These are phyloP conservation scores for Tachysurus vachellii DNA, from an alignment of 2,113 vertebrate genomes.

Conservation along the genomic window DNA sequence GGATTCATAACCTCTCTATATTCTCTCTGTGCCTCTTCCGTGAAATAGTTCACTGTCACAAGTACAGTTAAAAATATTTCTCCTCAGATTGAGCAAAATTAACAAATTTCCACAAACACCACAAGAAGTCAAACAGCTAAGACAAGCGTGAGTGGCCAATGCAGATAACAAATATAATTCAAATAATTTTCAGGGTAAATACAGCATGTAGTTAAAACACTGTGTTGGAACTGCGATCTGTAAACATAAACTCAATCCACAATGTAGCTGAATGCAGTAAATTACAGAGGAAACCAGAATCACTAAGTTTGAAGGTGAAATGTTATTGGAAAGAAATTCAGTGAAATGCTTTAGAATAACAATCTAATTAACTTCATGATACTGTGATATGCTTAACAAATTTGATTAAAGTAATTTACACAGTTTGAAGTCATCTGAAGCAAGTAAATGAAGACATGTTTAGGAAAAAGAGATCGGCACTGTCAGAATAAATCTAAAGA, in stretches of 20 bases:
- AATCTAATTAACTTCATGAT: not conserved
- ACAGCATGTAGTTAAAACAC: not conserved
- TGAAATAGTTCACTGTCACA: conserved; percentile 66
- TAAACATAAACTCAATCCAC: not conserved
- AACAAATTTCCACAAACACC: not conserved
- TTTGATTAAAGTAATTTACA: not conserved
- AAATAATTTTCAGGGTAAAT: not conserved
- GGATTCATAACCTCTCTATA: not conserved
- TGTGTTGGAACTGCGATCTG: too few relatives aligned
- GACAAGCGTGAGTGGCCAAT: not conserved
- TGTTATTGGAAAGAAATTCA: not conserved
- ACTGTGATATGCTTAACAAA: not conserved
- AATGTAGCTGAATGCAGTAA: not conserved
- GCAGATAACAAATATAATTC: not conserved
- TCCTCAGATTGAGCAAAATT: not conserved
- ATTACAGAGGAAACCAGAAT: not conserved
- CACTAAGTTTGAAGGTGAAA: not conserved
- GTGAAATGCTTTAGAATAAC: not conserved
- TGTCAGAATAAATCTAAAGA: not conserved
- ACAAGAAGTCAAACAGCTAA: not conserved
- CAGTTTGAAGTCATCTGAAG: not conserved
- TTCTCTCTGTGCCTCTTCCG: conserved; percentile 40
- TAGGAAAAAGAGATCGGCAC: not conserved
- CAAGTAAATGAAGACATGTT: not conserved
- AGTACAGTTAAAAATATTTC: not conserved